These are phyloP conservation scores for Corydoras sp. DNA, from an alignment of 2,113 vertebrate genomes.

Conservation along the genomic window DNA sequence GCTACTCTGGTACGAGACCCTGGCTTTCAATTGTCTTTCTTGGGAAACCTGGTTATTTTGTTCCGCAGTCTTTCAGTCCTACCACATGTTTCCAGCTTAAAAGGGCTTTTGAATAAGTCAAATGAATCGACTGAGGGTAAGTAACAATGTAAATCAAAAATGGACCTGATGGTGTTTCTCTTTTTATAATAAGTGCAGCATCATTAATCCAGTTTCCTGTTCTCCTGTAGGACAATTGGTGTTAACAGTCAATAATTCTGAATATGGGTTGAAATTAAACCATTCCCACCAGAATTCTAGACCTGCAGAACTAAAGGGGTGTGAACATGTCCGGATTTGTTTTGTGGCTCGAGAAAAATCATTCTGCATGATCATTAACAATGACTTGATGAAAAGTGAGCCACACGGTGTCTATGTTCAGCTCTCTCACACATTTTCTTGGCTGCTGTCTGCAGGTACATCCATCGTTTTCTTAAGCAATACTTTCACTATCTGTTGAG, in stretches of 20 bases:
- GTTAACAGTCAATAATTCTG: slow-evolving; percentile 53
- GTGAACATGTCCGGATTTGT: slow-evolving; percentile 47
- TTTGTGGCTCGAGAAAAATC: slow-evolving; percentile 50
- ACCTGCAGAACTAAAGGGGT: slow-evolving; percentile 43
- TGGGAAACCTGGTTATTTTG: slow-evolving; percentile 63
- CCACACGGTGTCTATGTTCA: slow-evolving; percentile 47
- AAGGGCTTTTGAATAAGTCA: slow-evolving; percentile 59
- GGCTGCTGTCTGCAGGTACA: slow-evolving; percentile 66
- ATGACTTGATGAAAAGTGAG: slow-evolving; percentile 24
- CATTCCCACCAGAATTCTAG: slow-evolving; percentile 47
- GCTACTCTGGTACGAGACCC: slow-evolving; percentile 47
- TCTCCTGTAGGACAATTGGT: slow-evolving; percentile 65
- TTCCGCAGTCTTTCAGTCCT: slow-evolving; percentile 52
- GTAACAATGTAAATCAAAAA: background rate
- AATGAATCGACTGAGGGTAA: slow-evolving; percentile 62
- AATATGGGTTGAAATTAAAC: slow-evolving; percentile 64
- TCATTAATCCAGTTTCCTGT: too few species aligned
- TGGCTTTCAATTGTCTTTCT: slow-evolving; percentile 56
- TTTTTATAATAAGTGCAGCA: too few species aligned
- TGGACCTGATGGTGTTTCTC: too few species aligned
- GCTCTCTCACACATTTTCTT: slow-evolving; percentile 59
- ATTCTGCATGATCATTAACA: slow-evolving; percentile 62
- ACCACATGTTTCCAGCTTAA: slow-evolving; percentile 60
- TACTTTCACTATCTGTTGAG: too few species aligned
- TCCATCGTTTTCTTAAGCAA: background rate